Conservation (phyloP, 2,797 vertebrate genomes). For the Rhabdomys pumilio region DNA sequence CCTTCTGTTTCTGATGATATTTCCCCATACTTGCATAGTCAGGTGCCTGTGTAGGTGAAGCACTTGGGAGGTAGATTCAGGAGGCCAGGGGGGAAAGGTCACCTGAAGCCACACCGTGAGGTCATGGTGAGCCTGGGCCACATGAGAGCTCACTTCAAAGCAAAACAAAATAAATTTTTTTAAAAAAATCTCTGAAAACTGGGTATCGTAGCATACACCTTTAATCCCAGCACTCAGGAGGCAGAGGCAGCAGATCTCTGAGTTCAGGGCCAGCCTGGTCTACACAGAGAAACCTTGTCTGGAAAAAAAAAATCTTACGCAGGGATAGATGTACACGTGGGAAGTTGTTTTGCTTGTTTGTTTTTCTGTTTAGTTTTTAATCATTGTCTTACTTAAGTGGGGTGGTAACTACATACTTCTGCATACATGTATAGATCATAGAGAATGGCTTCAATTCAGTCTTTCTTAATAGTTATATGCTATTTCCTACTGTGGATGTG, state of each 20-base stretch:
- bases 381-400: slow-evolving; percentile 27
- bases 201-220: not conserved
- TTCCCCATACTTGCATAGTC: slow-evolving; percentile 22
- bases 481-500: not conserved
- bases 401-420: not conserved
- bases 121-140: not conserved
- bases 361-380: slow-evolving; percentile 38
- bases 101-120: not conserved
- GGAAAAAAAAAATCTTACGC: not conserved
- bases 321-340: not conserved
- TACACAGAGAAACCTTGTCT: not conserved
- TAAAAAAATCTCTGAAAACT: not conserved
- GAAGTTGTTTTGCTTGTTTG: not conserved
- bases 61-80: not conserved
- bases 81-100: not conserved
- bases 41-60: not conserved
- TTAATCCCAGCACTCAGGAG: not conserved
- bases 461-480: slow-evolving; percentile 21
- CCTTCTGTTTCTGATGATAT: not conserved
- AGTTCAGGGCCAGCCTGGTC: not conserved
- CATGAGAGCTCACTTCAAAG: not conserved
- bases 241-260: not conserved
- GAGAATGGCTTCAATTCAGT: not conserved
- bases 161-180: not conserved
- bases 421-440: not conserved